A percentile compares a stretch with the other conserved stretches of the same genome.
Evolutionary conservation across 2,888 invertebrate genomes (phyloP).

Genomic region (Lasioglossum figueresi): DNA sequence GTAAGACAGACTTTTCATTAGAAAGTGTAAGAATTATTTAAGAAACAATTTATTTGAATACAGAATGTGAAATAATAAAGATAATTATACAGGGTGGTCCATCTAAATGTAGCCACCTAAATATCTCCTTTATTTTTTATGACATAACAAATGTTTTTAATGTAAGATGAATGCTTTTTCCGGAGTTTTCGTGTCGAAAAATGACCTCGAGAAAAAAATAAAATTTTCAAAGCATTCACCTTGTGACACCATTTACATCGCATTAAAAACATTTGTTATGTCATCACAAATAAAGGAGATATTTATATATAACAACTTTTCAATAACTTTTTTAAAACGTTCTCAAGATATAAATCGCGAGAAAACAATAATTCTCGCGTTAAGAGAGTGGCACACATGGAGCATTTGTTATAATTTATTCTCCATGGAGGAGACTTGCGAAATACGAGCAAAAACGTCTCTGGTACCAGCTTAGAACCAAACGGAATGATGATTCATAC

Average conservation of each 20-base stretch:
- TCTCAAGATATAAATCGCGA: background rate
- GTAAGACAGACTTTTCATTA: background rate
- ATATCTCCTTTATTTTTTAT: too few relatives aligned
- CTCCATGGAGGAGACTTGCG: background rate
- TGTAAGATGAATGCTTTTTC: too few relatives aligned
- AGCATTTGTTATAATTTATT: background rate
- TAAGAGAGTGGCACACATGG: background rate
- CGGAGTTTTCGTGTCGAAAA: too few relatives aligned
- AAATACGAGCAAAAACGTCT: background rate
- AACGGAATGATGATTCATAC: background rate
- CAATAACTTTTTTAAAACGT: background rate
- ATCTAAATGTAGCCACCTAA: too few relatives aligned
- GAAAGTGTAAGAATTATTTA: background rate
- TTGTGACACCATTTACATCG: too few relatives aligned
- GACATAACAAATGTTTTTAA: too few relatives aligned
- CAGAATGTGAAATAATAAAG: background rate
- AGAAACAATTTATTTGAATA: background rate
- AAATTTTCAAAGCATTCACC: too few relatives aligned
- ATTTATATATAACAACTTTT: too few relatives aligned
- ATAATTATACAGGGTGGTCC: too few relatives aligned
- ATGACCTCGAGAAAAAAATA: too few relatives aligned
- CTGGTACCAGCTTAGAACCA: background rate
- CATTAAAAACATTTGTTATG: too few relatives aligned
- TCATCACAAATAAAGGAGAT: too few relatives aligned
- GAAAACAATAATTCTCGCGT: background rate